phyloP scores from a whole-genome alignment of 2,888 invertebrate species.

The Drosophila tanythrix region DNA sequence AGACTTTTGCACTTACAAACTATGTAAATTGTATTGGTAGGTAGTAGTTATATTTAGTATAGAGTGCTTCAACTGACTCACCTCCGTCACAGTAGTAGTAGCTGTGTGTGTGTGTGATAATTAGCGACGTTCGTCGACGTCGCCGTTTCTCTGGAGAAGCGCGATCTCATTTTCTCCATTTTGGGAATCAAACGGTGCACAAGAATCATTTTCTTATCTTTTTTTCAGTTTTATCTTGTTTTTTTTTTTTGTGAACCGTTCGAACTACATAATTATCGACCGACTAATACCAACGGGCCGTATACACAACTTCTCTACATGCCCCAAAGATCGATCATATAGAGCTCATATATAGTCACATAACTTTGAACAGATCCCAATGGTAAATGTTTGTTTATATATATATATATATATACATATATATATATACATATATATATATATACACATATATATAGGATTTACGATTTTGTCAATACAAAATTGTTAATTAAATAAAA shows the following conservation, averaged over 20 bases:
- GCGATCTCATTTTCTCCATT: constrained; percentile 37
- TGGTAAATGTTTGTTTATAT: constrained; percentile 55
- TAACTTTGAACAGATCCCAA: constrained; percentile 80
- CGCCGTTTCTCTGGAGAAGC: constrained; percentile 28
- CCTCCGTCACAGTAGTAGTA: constrained; percentile 69
- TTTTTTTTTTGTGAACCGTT: constrained; percentile 39
- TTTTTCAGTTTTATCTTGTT: not conserved
- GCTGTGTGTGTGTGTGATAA: constrained; percentile 64
- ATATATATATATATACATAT: not conserved
- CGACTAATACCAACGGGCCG: constrained; percentile 67
- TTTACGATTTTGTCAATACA: constrained; percentile 22
- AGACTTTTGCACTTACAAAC: constrained; percentile 63
- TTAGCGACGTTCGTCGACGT: constrained; percentile 43
- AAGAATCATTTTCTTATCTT: constrained; percentile 1
- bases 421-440: not conserved
- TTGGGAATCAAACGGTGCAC: constrained; percentile 34
- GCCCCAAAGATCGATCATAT: constrained; percentile 62
- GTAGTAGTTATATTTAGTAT: constrained; percentile 70
- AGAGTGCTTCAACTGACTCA: constrained; percentile 78
- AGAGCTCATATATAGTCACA: constrained; percentile 55
- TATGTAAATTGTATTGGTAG: constrained; percentile 65
- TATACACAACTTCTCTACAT: constrained; percentile 67
- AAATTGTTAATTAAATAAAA: constrained; percentile 66
- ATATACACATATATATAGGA: not conserved
- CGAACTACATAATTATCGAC: constrained; percentile 53